Conservation (phyloP, 2,888 invertebrate species). For the Alitta virens region DNA sequence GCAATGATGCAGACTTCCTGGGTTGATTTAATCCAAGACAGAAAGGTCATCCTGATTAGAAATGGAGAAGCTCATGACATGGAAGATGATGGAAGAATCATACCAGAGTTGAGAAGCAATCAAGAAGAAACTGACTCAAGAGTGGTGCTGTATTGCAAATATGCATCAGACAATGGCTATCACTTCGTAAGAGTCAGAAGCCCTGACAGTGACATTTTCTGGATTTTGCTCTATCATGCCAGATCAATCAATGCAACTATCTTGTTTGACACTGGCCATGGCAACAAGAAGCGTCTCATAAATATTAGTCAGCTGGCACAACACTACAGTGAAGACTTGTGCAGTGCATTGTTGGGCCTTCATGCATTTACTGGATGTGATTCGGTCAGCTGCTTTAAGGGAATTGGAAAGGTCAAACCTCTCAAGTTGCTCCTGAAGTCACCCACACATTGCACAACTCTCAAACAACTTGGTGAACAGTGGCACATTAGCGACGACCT, state of each 20-base stretch:
- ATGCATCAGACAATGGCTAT: slow-evolving; percentile 14
- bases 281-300: slow-evolving; percentile 16
- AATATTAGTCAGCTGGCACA: slow-evolving; percentile 13
- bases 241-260: slow-evolving; percentile 12
- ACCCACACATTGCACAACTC: slow-evolving; percentile 4
- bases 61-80: too few species aligned
- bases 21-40: slow-evolving; percentile 1
- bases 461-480: background rate
- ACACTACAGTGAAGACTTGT: slow-evolving; percentile 11
- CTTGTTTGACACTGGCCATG: slow-evolving; percentile 13
- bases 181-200: slow-evolving; percentile 16
- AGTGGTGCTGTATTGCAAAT: slow-evolving; percentile 14
- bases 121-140: slow-evolving; percentile 18
- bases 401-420: slow-evolving; percentile 21
- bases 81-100: background rate
- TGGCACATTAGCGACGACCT: too few species aligned
- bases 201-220: slow-evolving; percentile 16
- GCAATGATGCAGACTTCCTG: slow-evolving; percentile 5
- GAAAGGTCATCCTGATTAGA: too few species aligned
- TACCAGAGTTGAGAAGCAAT: background rate
- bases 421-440: slow-evolving; percentile 18
- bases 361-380: slow-evolving; percentile 20
- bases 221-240: slow-evolving; percentile 15
- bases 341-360: slow-evolving; percentile 14
- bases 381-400: slow-evolving; percentile 20